These are phyloP conservation scores for Luscinia luscinia DNA, from an alignment of 2,797 vertebrate species.

Conservation along the genomic window DNA sequence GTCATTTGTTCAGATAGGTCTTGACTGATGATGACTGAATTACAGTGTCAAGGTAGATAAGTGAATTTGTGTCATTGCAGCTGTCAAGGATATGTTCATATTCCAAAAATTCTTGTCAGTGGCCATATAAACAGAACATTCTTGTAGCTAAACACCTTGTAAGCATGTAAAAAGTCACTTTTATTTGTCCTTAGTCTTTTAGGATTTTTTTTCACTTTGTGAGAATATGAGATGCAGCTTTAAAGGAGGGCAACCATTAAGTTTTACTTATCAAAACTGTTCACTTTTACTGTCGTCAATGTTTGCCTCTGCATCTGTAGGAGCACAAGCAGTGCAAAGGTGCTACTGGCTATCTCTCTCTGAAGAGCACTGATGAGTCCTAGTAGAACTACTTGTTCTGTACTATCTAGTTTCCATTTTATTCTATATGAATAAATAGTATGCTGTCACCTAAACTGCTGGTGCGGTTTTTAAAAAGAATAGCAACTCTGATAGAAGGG, in stretches of 20 bases:
- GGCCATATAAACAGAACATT: not conserved
- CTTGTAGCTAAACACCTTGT: not conserved
- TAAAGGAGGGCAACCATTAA: not conserved
- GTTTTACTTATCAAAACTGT: not conserved
- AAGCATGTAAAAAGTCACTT: not conserved
- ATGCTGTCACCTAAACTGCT: not conserved
- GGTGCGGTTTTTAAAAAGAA: not conserved
- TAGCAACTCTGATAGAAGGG: not conserved
- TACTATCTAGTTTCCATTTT: not conserved
- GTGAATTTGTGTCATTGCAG: not conserved
- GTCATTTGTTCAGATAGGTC: not conserved
- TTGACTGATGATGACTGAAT: not conserved
- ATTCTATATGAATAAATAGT: not conserved
- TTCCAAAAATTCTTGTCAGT: not conserved
- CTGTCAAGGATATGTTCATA: not conserved
- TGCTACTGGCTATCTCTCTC: not conserved
- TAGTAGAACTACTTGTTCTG: not conserved
- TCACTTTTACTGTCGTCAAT: not conserved
- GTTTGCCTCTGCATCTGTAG: not conserved
- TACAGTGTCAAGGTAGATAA: not conserved
- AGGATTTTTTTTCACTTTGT: not conserved
- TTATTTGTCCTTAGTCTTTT: not conserved
- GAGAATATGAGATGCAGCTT: not conserved
- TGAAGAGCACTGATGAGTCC: not conserved
- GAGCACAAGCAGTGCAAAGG: not conserved